These are phyloP conservation scores for Galerucella nymphaeae DNA, from an alignment of 2,888 invertebrate genomes.

Conservation along the genomic window DNA sequence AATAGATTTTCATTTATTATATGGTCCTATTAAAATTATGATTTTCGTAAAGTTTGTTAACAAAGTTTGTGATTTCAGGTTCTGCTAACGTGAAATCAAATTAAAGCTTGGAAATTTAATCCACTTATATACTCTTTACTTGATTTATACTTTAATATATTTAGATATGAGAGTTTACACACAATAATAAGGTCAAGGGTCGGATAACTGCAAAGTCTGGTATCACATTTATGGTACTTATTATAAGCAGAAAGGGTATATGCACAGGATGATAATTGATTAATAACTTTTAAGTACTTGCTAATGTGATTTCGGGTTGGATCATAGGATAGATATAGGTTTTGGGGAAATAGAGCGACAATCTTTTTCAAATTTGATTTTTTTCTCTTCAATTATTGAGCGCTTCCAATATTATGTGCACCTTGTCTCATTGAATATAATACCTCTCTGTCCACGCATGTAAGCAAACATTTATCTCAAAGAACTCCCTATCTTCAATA, in stretches of 20 bases:
- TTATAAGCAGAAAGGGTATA: background rate
- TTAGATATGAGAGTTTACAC: conserved; percentile 24
- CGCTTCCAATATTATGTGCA: too few species aligned
- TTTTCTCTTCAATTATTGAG: too few species aligned
- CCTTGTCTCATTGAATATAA: too few species aligned
- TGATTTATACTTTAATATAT: conserved; percentile 37
- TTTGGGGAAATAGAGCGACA: too few species aligned
- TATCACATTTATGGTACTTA: background rate
- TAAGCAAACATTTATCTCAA: too few species aligned
- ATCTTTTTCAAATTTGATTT: too few species aligned
- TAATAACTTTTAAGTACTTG: background rate
- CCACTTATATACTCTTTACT: conserved; percentile 40
- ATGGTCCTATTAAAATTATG: conserved; percentile 35
- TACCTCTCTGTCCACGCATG: too few species aligned
- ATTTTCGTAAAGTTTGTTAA: conserved; percentile 40
- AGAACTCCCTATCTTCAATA: too few species aligned
- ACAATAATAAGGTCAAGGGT: conserved; percentile 23
- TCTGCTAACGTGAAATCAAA: conserved; percentile 39
- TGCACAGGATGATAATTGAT: background rate
- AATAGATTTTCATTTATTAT: conserved; percentile 35
- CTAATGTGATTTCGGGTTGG: background rate
- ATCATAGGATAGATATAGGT: too few species aligned
- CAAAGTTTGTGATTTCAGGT: conserved; percentile 37
- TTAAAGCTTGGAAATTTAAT: conserved; percentile 37
- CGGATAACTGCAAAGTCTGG: conserved; percentile 16